A percentile compares a stretch with the other conserved stretches of the same genome.
Evolutionary conservation across 2,888 invertebrate species (phyloP).

Genomic region (Enchytraeus crypticus): DNA sequence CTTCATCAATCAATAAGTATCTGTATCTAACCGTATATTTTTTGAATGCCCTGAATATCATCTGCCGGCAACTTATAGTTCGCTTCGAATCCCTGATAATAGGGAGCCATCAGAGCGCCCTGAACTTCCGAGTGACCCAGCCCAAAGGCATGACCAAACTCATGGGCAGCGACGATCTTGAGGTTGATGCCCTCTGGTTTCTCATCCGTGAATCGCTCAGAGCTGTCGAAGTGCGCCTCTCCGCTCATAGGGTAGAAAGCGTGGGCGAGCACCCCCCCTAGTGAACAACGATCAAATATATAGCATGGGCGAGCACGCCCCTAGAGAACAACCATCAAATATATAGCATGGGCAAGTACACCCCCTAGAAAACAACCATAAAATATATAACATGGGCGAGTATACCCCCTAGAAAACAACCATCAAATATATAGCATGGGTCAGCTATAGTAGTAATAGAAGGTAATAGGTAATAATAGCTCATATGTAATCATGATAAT

Average conservation of each 20-base stretch:
- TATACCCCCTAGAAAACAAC: too few relatives aligned
- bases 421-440: too few relatives aligned
- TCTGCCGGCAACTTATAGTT: conserved; percentile 39
- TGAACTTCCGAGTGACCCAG: conserved; percentile 41
- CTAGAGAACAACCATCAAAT: too few relatives aligned
- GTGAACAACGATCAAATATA: neutral
- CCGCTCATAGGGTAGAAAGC: conserved; percentile 46
- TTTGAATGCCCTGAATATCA: conserved; percentile 23
- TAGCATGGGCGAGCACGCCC: too few relatives aligned
- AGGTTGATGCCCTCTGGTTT: conserved; percentile 33
- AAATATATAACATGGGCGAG: too few relatives aligned
- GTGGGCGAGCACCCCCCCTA: conserved; percentile 43
- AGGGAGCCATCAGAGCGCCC: conserved; percentile 45
- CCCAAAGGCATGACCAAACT: conserved; percentile 47
- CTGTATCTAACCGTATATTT: neutral
- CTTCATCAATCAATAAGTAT: too few relatives aligned
- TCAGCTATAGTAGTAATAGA: too few relatives aligned
- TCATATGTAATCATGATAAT: too few relatives aligned
- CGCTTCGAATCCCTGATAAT: conserved; percentile 40
- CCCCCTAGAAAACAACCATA: too few relatives aligned
- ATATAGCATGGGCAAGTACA: too few relatives aligned
- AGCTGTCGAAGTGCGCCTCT: conserved; percentile 46
- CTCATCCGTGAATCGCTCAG: conserved; percentile 41
- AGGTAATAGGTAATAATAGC: too few relatives aligned
- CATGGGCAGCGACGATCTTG: conserved; percentile 45